A percentile compares a stretch with the other conserved stretches of the same genome.
phyloP scores from a whole-genome alignment of 1,140 invertebrate genomes.

The Drosophila willistoni region DNA sequence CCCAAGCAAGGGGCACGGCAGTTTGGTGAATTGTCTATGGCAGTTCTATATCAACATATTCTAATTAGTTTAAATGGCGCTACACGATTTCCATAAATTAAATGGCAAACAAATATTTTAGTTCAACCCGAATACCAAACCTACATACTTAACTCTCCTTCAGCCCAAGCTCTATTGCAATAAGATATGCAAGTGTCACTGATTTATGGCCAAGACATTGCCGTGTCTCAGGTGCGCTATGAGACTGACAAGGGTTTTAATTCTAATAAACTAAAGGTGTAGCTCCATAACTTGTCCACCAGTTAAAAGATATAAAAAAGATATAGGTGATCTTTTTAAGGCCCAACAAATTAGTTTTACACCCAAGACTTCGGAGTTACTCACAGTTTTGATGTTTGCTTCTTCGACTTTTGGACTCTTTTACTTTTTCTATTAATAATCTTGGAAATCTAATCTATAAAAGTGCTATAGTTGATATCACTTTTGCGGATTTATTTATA shows the following conservation, averaged over 20 bases:
- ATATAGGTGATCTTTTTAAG: too few species aligned
- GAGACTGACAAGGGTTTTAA: not conserved
- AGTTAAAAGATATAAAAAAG: too few species aligned
- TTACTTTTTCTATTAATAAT: not conserved
- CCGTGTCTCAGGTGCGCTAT: not conserved
- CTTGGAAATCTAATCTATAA: not conserved
- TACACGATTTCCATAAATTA: constrained; percentile 74
- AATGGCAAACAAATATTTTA: constrained; percentile 60
- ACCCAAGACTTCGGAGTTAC: too few species aligned
- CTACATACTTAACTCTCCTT: constrained; percentile 21
- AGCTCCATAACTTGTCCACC: too few species aligned
- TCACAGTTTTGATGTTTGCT: too few species aligned
- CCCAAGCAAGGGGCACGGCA: not conserved
- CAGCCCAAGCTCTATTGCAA: constrained; percentile 37
- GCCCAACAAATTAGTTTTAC: too few species aligned
- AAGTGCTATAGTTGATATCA: not conserved
- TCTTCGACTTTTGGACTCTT: not conserved
- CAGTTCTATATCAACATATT: constrained; percentile 46
- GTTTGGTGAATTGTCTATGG: not conserved
- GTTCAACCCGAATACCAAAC: constrained; percentile 46
- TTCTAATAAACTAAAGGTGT: too few species aligned
- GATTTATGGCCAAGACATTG: constrained; percentile 64
- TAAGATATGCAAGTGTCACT: constrained; percentile 72
- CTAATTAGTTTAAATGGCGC: constrained; percentile 64
- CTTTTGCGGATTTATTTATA: not conserved